Conservation (phyloP, 2,888 invertebrate genomes). For the Allolobophora icterica region DNA sequence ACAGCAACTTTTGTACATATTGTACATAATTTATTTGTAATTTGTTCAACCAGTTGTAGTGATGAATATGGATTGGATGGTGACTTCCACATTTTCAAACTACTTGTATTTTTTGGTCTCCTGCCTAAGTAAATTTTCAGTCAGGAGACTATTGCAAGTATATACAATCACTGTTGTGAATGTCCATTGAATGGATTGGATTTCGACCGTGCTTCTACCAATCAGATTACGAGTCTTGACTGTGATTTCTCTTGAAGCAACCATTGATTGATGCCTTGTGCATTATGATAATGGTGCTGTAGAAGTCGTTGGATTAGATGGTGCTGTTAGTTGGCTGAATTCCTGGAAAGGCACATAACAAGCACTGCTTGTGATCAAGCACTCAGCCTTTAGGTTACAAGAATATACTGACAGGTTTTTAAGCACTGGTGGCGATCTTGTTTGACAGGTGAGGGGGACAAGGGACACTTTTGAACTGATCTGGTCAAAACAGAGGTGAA, state of each 20-base stretch:
- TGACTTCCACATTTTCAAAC: background rate
- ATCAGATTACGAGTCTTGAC: too few species aligned
- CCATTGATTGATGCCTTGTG: too few species aligned
- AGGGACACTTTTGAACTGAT: too few species aligned
- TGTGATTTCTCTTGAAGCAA: too few species aligned
- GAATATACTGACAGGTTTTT: constrained; percentile 7
- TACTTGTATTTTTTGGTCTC: background rate
- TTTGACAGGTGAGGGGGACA: too few species aligned
- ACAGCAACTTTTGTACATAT: background rate
- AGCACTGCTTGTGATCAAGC: background rate
- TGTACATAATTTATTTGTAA: background rate
- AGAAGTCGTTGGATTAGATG: too few species aligned
- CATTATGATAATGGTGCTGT: too few species aligned
- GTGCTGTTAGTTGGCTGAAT: background rate
- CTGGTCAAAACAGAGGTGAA: too few species aligned
- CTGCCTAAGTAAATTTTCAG: background rate
- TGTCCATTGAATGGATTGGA: background rate
- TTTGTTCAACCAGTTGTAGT: background rate
- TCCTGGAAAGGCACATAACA: background rate
- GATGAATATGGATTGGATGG: background rate
- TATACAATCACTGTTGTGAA: background rate
- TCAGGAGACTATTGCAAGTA: background rate
- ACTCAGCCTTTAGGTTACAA: background rate
- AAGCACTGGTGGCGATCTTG: too few species aligned
- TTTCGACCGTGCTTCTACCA: background rate